phyloP scores from a whole-genome alignment of 2,113 vertebrate genomes.

The Callithrix jacchus region DNA sequence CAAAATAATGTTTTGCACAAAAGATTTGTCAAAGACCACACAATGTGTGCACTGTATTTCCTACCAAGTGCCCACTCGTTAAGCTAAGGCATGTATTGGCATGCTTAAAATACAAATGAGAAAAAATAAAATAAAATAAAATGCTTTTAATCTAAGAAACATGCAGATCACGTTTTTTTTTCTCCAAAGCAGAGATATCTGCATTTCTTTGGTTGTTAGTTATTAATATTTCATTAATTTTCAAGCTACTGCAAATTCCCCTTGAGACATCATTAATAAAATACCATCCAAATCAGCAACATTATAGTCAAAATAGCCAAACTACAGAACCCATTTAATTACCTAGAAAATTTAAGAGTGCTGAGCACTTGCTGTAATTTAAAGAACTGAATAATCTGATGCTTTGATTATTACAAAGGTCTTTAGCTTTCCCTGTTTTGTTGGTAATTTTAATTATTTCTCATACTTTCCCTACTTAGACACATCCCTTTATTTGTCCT shows the following conservation, averaged over 20 bases:
- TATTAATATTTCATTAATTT: constrained; percentile 89
- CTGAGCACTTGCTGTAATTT: constrained; percentile 71
- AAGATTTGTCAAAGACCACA: neutral
- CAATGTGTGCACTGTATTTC: neutral
- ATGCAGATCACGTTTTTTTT: constrained; percentile 69
- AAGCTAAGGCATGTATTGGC: neutral
- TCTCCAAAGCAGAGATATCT: constrained; percentile 71
- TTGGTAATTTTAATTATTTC: constrained; percentile 78
- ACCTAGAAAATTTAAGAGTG: constrained; percentile 73
- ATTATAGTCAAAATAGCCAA: constrained; percentile 82
- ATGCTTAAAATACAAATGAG: neutral
- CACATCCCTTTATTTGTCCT: constrained; percentile 21
- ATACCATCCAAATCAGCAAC: constrained; percentile 85
- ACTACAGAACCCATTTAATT: constrained; percentile 84
- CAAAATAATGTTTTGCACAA: neutral
- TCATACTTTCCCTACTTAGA: constrained; percentile 25
- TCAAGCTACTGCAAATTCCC: constrained; percentile 80
- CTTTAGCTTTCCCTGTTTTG: constrained; percentile 67
- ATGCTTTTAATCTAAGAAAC: constrained; percentile 13
- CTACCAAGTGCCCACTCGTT: neutral
- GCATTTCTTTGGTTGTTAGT: constrained; percentile 70
- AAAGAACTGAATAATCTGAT: constrained; percentile 72
- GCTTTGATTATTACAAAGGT: constrained; percentile 79
- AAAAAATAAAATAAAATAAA: neutral
- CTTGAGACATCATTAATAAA: constrained; percentile 89